Conservation (phyloP, 2,797 vertebrate species). For the Pagetopsis macropterus region DNA sequence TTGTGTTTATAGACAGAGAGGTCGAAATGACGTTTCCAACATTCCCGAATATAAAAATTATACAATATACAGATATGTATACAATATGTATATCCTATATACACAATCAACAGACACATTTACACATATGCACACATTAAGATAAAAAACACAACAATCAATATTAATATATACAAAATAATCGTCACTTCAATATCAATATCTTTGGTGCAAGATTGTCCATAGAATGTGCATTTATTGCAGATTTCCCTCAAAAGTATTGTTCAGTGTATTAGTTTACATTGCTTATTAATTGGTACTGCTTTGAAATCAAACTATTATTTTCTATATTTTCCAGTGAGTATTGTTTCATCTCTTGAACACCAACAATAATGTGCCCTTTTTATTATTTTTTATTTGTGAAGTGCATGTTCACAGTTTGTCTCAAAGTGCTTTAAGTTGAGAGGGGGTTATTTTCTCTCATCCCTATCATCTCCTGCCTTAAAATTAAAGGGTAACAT, state of each 20-base stretch:
- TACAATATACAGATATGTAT: too few species aligned
- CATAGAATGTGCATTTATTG: too few species aligned
- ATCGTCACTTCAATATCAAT: too few species aligned
- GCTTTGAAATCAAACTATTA: neutral
- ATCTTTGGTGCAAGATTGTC: too few species aligned
- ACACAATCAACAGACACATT: too few species aligned
- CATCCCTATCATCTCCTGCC: neutral
- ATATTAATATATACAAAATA: too few species aligned
- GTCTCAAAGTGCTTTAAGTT: neutral
- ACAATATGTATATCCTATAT: too few species aligned
- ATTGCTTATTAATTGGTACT: neutral
- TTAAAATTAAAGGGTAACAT: neutral
- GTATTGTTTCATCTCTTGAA: neutral
- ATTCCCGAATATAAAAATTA: too few species aligned
- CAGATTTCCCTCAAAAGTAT: neutral
- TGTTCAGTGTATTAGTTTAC: neutral
- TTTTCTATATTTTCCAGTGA: neutral
- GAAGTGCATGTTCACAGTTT: neutral
- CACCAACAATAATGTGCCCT: neutral
- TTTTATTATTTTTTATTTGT: neutral
- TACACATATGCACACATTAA: too few species aligned
- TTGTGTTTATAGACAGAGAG: too few species aligned
- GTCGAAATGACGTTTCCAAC: too few species aligned
- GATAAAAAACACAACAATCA: too few species aligned
- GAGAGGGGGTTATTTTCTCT: neutral